Conservation (phyloP, 2,888 invertebrate species). For the Machimus rusticus region DNA sequence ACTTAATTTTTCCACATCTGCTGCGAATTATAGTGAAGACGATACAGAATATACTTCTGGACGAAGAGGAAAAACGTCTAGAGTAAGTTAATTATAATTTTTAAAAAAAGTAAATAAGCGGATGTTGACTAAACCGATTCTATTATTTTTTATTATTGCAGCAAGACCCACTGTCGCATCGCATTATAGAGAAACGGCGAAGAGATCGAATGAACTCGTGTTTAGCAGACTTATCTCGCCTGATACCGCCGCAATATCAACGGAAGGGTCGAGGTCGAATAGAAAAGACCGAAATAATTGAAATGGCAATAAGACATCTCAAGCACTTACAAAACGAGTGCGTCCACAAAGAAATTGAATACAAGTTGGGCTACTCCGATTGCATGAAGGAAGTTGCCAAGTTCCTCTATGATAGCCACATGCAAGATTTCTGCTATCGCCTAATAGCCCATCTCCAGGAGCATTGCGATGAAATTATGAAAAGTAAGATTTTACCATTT, state of each 20-base stretch:
- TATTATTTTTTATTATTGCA: constrained; percentile 55
- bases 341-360: constrained; percentile 65
- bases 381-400: constrained; percentile 89
- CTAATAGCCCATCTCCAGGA: constrained; percentile 83
- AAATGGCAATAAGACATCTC: constrained; percentile 96
- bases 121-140: not conserved
- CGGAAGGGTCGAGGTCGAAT: constrained; percentile 95
- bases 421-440: constrained; percentile 83
- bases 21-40: constrained; percentile 72
- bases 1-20: constrained; percentile 73
- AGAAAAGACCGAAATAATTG: constrained; percentile 97
- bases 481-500: constrained; percentile 62
- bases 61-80: constrained; percentile 77
- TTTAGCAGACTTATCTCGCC: constrained; percentile 88
- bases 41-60: constrained; percentile 75
- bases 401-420: constrained; percentile 85
- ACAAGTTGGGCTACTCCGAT: constrained; percentile 87
- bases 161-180: constrained; percentile 97
- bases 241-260: constrained; percentile 91
- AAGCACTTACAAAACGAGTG: constrained; percentile 81
- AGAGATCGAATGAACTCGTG: constrained; percentile 98
- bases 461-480: constrained; percentile 74
- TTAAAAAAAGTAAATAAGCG: constrained; percentile 49
- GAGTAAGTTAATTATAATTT: constrained; percentile 63
- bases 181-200: constrained; percentile 94